Evolutionary conservation across 2,888 invertebrate genomes (phyloP).

Genomic region (Sarcophaga rosellei): DNA sequence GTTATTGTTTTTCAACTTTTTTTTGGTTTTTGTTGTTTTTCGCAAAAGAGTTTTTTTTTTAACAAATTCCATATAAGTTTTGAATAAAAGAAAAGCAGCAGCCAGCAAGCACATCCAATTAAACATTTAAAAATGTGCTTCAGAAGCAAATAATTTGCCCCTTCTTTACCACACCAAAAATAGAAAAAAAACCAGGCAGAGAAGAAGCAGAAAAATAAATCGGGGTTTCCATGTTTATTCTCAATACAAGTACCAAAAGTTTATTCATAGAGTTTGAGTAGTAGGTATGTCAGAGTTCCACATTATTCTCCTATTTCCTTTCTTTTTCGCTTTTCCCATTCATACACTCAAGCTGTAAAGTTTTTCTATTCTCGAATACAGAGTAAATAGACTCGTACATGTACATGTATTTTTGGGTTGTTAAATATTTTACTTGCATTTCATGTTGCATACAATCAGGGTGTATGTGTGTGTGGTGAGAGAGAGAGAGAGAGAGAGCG

Average conservation of each 20-base stretch:
- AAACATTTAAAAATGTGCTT: constrained; percentile 59
- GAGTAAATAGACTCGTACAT: background rate
- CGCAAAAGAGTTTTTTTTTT: background rate
- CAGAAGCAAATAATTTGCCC: constrained; percentile 39
- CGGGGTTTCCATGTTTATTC: constrained; percentile 3
- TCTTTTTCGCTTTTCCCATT: background rate
- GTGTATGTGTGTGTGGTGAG: too few relatives aligned
- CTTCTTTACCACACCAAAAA: background rate
- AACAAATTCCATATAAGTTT: background rate
- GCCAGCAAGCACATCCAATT: constrained; percentile 53
- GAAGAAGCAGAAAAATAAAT: too few relatives aligned
- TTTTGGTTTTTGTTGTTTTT: background rate
- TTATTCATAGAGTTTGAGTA: too few relatives aligned
- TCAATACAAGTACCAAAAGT: background rate
- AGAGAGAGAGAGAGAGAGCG: background rate
- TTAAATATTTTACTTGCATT: background rate
- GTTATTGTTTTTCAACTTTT: background rate
- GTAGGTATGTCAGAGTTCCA: background rate
- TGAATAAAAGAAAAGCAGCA: constrained; percentile 4
- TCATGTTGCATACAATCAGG: background rate
- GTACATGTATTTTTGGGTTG: background rate
- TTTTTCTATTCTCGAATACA: background rate
- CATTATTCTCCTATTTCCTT: background rate
- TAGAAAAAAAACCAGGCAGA: too few relatives aligned
- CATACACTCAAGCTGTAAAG: background rate